A percentile compares a stretch with the other conserved stretches of the same genome.
Evolutionary conservation across 2,113 vertebrate genomes (phyloP).

Genomic region (Colossoma macropomum): DNA sequence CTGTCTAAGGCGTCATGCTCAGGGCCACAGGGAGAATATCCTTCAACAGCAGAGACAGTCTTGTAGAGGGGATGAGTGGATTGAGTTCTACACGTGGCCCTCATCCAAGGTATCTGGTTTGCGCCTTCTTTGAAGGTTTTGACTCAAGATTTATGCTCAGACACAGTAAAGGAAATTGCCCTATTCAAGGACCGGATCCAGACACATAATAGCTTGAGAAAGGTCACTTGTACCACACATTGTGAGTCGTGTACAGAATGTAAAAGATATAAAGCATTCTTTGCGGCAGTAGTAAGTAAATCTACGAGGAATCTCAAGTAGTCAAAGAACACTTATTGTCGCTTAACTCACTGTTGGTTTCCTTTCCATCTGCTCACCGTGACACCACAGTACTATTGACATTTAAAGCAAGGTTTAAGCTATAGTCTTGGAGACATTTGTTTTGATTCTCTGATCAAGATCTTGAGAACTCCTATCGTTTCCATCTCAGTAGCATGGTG

Average conservation of each 20-base stretch:
- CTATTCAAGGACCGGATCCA: constrained; percentile 15
- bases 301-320: background rate
- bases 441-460: constrained; percentile 66
- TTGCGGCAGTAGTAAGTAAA: background rate
- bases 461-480: constrained; percentile 59
- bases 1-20: constrained; percentile 24
- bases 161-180: constrained; percentile 32
- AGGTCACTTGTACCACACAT: constrained; percentile 32
- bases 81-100: constrained; percentile 61
- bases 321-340: background rate
- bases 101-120: constrained; percentile 55
- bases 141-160: constrained; percentile 5
- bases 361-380: background rate
- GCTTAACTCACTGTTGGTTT: background rate
- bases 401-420: background rate
- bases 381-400: background rate
- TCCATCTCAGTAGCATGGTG: constrained; percentile 34
- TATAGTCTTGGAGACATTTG: constrained; percentile 49
- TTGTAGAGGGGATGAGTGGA: constrained; percentile 48
- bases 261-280: constrained; percentile 7
- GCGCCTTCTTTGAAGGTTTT: constrained; percentile 54
- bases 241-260: constrained; percentile 7
- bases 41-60: constrained; percentile 60
- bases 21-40: constrained; percentile 48
- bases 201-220: constrained; percentile 19